Conservation (phyloP, 2,113 vertebrate genomes). For the Gobius niger region DNA sequence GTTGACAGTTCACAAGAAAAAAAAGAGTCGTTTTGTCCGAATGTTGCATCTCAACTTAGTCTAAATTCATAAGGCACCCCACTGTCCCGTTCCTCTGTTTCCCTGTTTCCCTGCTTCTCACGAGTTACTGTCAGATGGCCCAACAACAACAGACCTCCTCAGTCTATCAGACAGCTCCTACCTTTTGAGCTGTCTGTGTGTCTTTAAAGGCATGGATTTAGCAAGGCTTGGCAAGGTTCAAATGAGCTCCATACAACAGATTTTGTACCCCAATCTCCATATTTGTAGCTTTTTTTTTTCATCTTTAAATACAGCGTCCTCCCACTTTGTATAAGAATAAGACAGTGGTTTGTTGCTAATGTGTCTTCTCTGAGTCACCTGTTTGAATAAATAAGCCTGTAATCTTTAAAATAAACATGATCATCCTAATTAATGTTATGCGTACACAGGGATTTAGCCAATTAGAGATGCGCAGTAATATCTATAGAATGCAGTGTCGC, state of each 20-base stretch:
- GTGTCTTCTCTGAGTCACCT: slow-evolving; percentile 64
- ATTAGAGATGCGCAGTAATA: slow-evolving; percentile 64
- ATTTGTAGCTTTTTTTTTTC: slow-evolving; percentile 50
- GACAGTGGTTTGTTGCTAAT: slow-evolving; percentile 35
- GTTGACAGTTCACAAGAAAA: slow-evolving; percentile 67
- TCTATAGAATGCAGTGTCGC: slow-evolving; percentile 47
- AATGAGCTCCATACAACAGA: slow-evolving; percentile 54
- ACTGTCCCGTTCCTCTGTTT: slow-evolving; percentile 64
- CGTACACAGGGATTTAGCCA: slow-evolving; percentile 70
- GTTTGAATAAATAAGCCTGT: slow-evolving; percentile 66
- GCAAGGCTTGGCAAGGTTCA: slow-evolving; percentile 69
- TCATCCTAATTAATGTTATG: slow-evolving; percentile 72
- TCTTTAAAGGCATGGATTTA: slow-evolving; percentile 72
- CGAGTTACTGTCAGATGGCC: slow-evolving; percentile 71
- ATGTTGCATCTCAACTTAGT: slow-evolving; percentile 72
- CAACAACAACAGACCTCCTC: slow-evolving; percentile 69
- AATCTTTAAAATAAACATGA: slow-evolving; percentile 76
- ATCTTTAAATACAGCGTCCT: slow-evolving; percentile 59
- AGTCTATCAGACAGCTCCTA: slow-evolving; percentile 64
- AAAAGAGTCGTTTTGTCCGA: slow-evolving; percentile 53
- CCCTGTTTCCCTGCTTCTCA: slow-evolving; percentile 60
- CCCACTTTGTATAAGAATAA: slow-evolving; percentile 40
- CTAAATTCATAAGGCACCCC: slow-evolving; percentile 78
- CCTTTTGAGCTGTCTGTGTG: slow-evolving; percentile 66
- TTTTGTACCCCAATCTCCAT: slow-evolving; percentile 54